Percentiles rank a stretch among this genome's conserved stretches.
Evolutionary conservation across 2,113 vertebrate species (phyloP).

Genomic region (Sphyrna mokarran): DNA sequence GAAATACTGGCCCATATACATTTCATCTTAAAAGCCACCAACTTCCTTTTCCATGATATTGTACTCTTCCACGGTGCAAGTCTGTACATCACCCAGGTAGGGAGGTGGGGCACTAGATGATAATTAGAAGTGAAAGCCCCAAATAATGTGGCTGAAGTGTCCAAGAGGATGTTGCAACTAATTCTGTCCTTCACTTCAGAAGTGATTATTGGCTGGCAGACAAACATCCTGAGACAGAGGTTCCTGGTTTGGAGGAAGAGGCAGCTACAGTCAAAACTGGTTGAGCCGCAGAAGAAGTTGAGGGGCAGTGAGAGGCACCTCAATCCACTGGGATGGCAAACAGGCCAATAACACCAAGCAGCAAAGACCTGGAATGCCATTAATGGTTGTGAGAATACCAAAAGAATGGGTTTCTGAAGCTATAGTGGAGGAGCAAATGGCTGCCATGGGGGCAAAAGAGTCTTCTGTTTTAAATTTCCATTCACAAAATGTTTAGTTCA

Average conservation of each 20-base stretch:
- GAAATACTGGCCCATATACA: not conserved
- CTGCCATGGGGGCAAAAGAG: too few species aligned
- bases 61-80: not conserved
- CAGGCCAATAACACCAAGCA: not conserved
- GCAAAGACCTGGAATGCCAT: not conserved
- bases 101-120: not conserved
- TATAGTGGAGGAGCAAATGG: too few species aligned
- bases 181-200: too few species aligned
- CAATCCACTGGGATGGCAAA: not conserved
- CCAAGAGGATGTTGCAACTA: too few species aligned
- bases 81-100: not conserved
- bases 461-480: too few species aligned
- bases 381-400: not conserved
- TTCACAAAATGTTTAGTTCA: not conserved
- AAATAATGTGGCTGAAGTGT: too few species aligned
- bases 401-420: not conserved
- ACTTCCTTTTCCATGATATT: not conserved
- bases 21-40: not conserved
- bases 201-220: too few species aligned
- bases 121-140: not conserved
- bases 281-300: too few species aligned
- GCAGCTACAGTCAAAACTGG: too few species aligned
- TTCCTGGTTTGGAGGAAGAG: too few species aligned
- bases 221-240: too few species aligned
- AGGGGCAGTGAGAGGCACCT: too few species aligned